Evolutionary conservation across 2,888 invertebrate species (phyloP).

Genomic region (Dryococelus australis): DNA sequence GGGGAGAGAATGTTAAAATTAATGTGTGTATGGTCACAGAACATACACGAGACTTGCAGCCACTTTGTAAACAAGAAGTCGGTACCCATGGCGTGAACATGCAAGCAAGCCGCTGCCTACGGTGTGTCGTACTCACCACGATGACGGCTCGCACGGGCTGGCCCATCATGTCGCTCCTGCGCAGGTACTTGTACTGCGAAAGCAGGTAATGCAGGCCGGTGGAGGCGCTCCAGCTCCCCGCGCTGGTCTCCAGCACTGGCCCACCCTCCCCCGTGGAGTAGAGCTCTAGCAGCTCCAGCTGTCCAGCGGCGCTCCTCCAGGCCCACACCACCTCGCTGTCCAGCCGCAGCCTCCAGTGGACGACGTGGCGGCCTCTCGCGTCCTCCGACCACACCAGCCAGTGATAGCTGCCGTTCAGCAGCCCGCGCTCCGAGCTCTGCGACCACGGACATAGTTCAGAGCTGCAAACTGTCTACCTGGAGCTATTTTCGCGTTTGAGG

Average conservation of each 20-base stretch:
- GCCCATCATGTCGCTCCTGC: conserved; percentile 39
- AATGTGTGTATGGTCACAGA: too few species aligned
- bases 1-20: too few species aligned
- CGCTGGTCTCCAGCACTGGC: background rate
- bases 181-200: conserved; percentile 52
- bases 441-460: background rate
- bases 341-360: conserved; percentile 50
- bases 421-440: conserved; percentile 31
- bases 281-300: background rate
- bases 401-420: conserved; percentile 52
- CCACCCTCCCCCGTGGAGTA: background rate
- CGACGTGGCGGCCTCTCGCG: background rate
- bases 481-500: background rate
- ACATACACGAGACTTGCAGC: too few species aligned
- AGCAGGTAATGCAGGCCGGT: conserved; percentile 48
- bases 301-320: background rate
- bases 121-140: background rate
- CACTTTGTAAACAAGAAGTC: too few species aligned
- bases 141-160: conserved; percentile 26
- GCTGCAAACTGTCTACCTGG: background rate
- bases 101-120: too few species aligned
- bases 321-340: conserved; percentile 52
- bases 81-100: too few species aligned
- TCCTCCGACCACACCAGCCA: conserved; percentile 49
- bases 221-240: conserved; percentile 49